Conservation (phyloP, 2,113 vertebrate species). For the Rhombomys opimus region DNA sequence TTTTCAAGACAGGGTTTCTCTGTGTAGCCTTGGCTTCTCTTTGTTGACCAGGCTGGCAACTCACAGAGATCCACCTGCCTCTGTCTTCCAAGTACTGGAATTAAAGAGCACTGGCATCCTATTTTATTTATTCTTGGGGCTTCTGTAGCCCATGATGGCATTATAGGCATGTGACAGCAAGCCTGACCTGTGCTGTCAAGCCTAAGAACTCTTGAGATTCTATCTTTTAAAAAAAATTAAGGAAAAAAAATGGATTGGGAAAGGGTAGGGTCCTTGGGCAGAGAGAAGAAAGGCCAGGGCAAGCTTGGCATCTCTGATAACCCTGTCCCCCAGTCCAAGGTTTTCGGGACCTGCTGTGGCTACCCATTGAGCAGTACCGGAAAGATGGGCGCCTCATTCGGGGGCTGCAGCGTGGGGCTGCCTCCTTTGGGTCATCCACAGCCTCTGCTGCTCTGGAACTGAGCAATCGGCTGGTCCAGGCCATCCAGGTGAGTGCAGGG, state of each 20-base stretch:
- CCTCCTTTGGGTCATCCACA: constrained; percentile 94
- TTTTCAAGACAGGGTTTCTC: background rate
- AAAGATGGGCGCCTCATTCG: constrained; percentile 95
- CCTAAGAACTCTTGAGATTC: background rate
- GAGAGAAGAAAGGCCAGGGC: background rate
- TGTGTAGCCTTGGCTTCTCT: background rate
- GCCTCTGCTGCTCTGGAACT: constrained; percentile 94
- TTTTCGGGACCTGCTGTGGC: constrained; percentile 95
- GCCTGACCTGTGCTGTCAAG: background rate
- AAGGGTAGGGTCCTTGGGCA: background rate
- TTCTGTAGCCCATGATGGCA: background rate
- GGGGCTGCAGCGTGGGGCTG: constrained; percentile 94
- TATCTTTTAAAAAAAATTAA: background rate
- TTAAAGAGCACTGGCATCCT: background rate
- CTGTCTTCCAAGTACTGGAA: background rate
- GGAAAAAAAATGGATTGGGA: background rate
- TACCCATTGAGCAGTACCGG: constrained; percentile 96
- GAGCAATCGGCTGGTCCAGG: constrained; percentile 95
- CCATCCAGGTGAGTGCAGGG: constrained; percentile 90
- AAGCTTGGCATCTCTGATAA: background rate
- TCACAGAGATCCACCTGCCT: background rate
- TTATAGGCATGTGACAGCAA: background rate
- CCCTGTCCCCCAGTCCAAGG: constrained; percentile 89
- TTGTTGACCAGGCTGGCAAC: too few species aligned
- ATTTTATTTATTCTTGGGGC: background rate